Conservation (phyloP, 2,888 invertebrate species). For the Athalia circularis region DNA sequence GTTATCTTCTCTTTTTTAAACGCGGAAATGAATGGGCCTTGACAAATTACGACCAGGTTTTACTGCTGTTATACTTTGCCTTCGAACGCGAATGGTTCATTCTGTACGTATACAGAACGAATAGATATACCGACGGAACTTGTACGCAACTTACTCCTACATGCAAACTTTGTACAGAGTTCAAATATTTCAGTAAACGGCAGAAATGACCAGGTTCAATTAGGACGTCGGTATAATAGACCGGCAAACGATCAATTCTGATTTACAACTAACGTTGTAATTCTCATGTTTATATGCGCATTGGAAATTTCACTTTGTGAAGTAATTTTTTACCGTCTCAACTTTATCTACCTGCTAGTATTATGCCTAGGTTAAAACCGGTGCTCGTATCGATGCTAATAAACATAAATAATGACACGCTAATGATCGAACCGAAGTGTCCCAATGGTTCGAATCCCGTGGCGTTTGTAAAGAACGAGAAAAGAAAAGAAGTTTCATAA, state of each 20-base stretch:
- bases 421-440: constrained; percentile 18
- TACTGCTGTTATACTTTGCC: no score
- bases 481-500: constrained; percentile 21
- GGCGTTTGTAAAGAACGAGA: background rate
- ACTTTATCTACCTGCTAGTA: background rate
- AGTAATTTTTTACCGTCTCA: constrained; percentile 16
- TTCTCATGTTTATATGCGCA: constrained; percentile 33
- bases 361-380: background rate
- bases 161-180: no score
- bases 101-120: no score
- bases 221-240: constrained; percentile 26
- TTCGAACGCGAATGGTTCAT: no score
- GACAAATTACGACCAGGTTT: no score
- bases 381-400: constrained; percentile 24
- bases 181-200: background rate
- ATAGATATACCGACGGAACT: no score
- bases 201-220: constrained; percentile 30
- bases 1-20: no score
- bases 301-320: constrained; percentile 39
- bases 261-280: constrained; percentile 19
- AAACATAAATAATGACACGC: constrained; percentile 30
- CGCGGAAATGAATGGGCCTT: no score
- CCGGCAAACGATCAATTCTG: constrained; percentile 17
- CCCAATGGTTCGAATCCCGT: no score
- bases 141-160: no score